phyloP scores from a whole-genome alignment of 2,113 vertebrate species.

The Osmerus mordax region DNA sequence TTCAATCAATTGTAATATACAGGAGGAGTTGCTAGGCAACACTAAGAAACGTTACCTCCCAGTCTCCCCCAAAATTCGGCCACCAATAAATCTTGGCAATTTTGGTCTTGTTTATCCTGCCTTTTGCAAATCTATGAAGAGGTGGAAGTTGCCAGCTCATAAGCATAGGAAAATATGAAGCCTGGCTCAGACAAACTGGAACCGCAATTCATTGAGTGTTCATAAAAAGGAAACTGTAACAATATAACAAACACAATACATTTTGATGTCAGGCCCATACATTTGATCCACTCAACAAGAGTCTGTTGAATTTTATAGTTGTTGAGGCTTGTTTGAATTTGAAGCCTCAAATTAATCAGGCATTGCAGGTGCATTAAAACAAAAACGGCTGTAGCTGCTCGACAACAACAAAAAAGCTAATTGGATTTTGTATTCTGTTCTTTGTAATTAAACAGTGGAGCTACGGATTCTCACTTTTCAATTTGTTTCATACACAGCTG shows the following conservation, averaged over 20 bases:
- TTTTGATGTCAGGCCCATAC: constrained; percentile 39
- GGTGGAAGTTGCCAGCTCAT: constrained; percentile 25
- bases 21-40: constrained; percentile 31
- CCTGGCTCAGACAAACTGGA: constrained; percentile 28
- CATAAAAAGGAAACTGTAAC: constrained; percentile 48
- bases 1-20: constrained; percentile 35
- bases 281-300: constrained; percentile 27
- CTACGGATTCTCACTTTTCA: constrained; percentile 49
- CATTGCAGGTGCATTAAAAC: constrained; percentile 43
- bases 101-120: not conserved
- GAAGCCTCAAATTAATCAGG: constrained; percentile 48
- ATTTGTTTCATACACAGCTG: constrained; percentile 32
- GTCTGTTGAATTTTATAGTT: constrained; percentile 38
- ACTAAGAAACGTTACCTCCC: constrained; percentile 33
- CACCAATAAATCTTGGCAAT: constrained; percentile 21
- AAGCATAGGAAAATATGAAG: constrained; percentile 30
- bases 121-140: constrained; percentile 27
- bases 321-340: constrained; percentile 46
- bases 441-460: constrained; percentile 47
- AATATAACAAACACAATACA: constrained; percentile 50
- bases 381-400: constrained; percentile 31
- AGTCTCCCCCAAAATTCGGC: constrained; percentile 26
- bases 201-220: constrained; percentile 36
- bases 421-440: constrained; percentile 48
- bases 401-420: constrained; percentile 47